Base-by-base conservation (phyloP, 2,797 vertebrate species). In the Acipenser ruthenus region DNA sequence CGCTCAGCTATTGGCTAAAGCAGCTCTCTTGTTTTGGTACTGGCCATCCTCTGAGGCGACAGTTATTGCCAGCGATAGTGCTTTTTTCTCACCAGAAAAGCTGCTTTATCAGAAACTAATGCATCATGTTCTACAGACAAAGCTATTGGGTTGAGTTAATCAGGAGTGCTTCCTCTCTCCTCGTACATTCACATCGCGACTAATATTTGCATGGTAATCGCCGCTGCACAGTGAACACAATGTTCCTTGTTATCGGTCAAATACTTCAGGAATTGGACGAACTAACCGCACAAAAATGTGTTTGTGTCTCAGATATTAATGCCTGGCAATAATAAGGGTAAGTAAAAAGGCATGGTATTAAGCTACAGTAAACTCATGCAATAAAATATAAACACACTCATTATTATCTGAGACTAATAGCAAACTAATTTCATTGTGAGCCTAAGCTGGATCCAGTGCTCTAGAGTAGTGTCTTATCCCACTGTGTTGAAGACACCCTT, bases 11-110 rank as follows among this genome's bases (percentile, higher is more conserved):
- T 81, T 82, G 79, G 79, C 78, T 78, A 67, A 74, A 79, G 70
- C 70, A 65, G 49, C 71, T 62, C 68, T 67, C 68, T 79, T 87
- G 82, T 86, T 85, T 84, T 79, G 82, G 82, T 87, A 79, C 73
- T 72, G 70, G 65, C 75, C 75, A 77, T 79, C 78, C 74, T 72
- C 62, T 77, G 72, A 83, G 77, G 83, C 64, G 72, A 83, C 77
- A 1, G 82, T 85, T 86, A 86, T 88, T 82, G 10, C 2, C 11
- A 47, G 23, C 18, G 52, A 51, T 55, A 53, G 53, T 58, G 49
- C 65, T 50, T n/a, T 9, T 37, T 10, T 67, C 60, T 48, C 65
- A 52, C 49, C 8, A 6, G 48, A 63, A 64, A 15, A 68, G 48
- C 55, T 2, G 2, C 1, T 12, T 15, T 64, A 63, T 37, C 49